Base-by-base conservation (phyloP, 2,113 vertebrate species). In the Athene noctua region DNA sequence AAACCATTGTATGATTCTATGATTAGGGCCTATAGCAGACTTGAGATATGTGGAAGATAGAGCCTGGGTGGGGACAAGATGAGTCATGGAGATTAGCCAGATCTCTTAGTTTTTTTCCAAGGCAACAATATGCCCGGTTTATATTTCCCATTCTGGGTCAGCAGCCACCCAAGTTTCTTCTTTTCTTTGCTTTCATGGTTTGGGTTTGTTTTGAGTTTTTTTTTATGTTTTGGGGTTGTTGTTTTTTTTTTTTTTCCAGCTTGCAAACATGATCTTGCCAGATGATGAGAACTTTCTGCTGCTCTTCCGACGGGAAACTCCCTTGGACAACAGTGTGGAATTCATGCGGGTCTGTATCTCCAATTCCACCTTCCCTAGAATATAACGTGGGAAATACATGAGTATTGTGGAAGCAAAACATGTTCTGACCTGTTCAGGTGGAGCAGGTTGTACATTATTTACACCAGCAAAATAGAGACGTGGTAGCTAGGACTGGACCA, bases 211-310 rank as follows among this genome's bases (percentile, higher is more conserved):
- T n/a, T 6, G 15, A 23, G 17, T 0, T 0, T 10, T 14, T 51
- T 49, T 83, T 14, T 1, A 13, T 27, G 16, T 63, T 36, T 26
- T 6, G 38, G 38, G 38, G 38, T 38, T 38, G 38, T 30, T 12
- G 13, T 47, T 3, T 9, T 9, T 62, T 36, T 21, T 86, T 68
- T 44, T 47, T 87, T 95, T 91, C 15, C 90, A 99, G 99, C 97
- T 99, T 97, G 99, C 99, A 87, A 97, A 98, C 73, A 98, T 99
- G 98, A 98, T 99, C 92, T 97, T 99, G 61, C 98, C 99, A 0
- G 98, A 99, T 72, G 99, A 99, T 72, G 99, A 99, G 97, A 99
- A 99, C 97, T 99, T 99, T 95, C 98, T 99, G 72, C 97, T 99
- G 84, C 90, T 99, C 80, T 99, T 99, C 96, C 99, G 97, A 58